Evolutionary conservation across 2,113 vertebrate species (phyloP).

Genomic region (Percopsis transmontana): DNA sequence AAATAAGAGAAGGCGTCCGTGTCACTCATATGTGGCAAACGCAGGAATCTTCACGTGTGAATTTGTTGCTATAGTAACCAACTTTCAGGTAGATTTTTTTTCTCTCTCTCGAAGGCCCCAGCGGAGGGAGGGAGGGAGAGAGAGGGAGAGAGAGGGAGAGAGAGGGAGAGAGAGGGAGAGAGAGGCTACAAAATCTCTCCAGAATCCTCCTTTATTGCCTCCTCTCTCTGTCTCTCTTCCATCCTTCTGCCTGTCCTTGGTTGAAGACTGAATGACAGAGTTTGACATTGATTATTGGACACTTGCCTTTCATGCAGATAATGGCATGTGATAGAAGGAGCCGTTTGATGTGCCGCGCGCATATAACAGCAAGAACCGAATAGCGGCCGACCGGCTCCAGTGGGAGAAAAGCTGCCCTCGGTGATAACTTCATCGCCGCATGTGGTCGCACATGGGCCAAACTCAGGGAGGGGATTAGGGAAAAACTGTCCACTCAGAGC

Average conservation of each 20-base stretch:
- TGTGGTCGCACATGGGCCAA: conserved; percentile 90
- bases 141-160: conserved; percentile 11
- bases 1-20: conserved; percentile 39
- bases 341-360: conserved; percentile 92
- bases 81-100: conserved; percentile 24
- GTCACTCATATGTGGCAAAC: conserved; percentile 42
- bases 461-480: conserved; percentile 93
- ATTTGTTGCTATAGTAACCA: conserved; percentile 69
- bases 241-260: conserved; percentile 87
- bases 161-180: conserved; percentile 10
- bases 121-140: conserved; percentile 25
- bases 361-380: conserved; percentile 88
- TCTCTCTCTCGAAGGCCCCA: conserved; percentile 34
- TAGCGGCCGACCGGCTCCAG: conserved; percentile 83
- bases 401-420: conserved; percentile 96
- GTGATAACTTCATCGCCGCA: conserved; percentile 99
- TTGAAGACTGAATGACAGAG: conserved; percentile 85
- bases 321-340: conserved; percentile 95
- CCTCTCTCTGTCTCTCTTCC: conserved; percentile 49
- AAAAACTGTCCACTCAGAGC: conserved; percentile 89
- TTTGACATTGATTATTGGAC: conserved; percentile 92
- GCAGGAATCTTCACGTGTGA: conserved; percentile 41
- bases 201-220: conserved; percentile 43
- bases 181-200: conserved; percentile 25
- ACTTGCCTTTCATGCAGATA: conserved; percentile 99